Conservation (phyloP, 2,888 invertebrate species). For the Acronicta alni region DNA sequence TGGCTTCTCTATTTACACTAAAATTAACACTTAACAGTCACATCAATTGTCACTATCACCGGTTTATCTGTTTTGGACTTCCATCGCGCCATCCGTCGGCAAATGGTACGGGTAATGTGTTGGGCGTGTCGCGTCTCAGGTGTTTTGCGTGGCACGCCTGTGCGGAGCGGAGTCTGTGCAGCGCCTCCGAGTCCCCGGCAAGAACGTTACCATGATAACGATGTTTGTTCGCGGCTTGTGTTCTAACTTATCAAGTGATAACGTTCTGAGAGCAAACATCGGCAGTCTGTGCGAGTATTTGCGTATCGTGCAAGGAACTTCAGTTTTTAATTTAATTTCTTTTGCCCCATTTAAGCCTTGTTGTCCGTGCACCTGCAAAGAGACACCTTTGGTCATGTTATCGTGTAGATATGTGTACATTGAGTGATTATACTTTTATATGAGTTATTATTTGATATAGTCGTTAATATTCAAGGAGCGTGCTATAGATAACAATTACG, state of each 20-base stretch:
- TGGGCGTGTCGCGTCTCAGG: constrained; percentile 60
- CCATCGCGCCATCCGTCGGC: constrained; percentile 61
- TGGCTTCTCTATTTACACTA: constrained; percentile 62
- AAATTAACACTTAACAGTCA: constrained; percentile 58
- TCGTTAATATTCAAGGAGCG: constrained; percentile 43
- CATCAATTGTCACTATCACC: constrained; percentile 59
- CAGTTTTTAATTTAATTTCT: constrained; percentile 76
- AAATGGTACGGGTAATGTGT: constrained; percentile 5
- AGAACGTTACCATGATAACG: constrained; percentile 86
- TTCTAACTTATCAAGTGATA: constrained; percentile 88
- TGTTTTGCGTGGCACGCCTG: constrained; percentile 69
- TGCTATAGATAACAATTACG: constrained; percentile 43
- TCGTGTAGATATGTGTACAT: constrained; percentile 64
- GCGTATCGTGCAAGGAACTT: constrained; percentile 83
- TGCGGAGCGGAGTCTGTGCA: constrained; percentile 74
- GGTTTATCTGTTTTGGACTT: constrained; percentile 60
- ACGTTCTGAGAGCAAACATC: constrained; percentile 84
- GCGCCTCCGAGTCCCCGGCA: constrained; percentile 73
- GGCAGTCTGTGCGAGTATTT: constrained; percentile 84
- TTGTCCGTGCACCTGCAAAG: constrained; percentile 77
- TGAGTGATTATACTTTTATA: constrained; percentile 39
- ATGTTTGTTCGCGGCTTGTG: constrained; percentile 86
- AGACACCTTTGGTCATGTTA: constrained; percentile 70
- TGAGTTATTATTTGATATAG: constrained; percentile 51
- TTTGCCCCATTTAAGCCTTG: constrained; percentile 69